phyloP scores from a whole-genome alignment of 2,888 invertebrate genomes.

The Physocephala rufipes region DNA sequence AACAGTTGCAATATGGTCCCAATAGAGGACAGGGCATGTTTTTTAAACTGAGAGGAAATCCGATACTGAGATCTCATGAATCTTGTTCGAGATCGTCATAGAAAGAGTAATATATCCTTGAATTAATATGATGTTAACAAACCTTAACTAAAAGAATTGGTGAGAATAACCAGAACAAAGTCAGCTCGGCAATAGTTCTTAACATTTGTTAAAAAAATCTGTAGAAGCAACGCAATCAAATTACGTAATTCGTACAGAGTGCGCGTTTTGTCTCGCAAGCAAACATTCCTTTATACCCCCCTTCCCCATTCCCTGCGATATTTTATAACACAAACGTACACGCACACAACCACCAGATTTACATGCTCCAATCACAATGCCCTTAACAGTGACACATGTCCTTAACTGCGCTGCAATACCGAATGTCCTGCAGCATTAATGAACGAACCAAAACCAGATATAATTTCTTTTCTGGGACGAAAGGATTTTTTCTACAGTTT shows the following conservation, averaged over 20 bases:
- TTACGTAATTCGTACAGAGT: slow-evolving; percentile 63
- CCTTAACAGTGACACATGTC: slow-evolving; percentile 25
- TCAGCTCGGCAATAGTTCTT: neutral
- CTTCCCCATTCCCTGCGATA: neutral
- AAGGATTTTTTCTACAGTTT: too few species aligned
- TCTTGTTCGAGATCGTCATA: too few species aligned
- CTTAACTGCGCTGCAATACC: too few species aligned
- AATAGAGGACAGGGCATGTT: too few species aligned
- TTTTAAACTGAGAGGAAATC: too few species aligned
- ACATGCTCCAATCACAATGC: slow-evolving; percentile 1
- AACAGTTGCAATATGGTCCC: too few species aligned
- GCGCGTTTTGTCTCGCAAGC: slow-evolving; percentile 40
- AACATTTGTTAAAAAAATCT: neutral
- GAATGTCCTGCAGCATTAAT: slow-evolving; percentile 38
- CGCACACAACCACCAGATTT: too few species aligned
- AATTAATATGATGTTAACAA: neutral
- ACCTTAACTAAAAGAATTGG: slow-evolving; percentile 23
- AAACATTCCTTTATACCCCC: neutral
- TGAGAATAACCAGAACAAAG: neutral
- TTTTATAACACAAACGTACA: too few species aligned
- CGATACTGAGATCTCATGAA: too few species aligned
- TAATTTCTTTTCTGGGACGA: slow-evolving; percentile 39
- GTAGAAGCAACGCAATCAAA: slow-evolving; percentile 58
- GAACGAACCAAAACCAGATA: slow-evolving; percentile 46
- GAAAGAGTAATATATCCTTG: too few species aligned